Percentiles rank a stretch among this genome's conserved stretches.
Conservation (phyloP, 2,113 vertebrate genomes). For the Phaetusa simplex region DNA sequence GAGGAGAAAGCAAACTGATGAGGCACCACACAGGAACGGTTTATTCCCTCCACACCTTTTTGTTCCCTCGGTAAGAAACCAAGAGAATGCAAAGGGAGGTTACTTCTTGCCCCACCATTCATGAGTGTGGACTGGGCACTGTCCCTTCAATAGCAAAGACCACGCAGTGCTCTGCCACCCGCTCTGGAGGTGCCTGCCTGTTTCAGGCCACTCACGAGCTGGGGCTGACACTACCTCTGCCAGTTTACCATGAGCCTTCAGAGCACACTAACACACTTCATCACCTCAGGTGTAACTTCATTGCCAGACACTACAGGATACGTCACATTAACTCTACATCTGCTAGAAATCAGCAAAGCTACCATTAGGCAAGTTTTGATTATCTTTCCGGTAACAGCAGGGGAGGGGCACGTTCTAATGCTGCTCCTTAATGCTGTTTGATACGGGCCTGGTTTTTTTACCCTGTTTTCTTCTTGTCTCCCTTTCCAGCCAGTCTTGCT, state of each 20-base stretch:
- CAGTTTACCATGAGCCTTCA: background rate
- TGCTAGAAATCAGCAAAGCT: background rate
- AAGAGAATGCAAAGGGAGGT: background rate
- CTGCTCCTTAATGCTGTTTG: background rate
- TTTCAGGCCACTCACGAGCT: background rate
- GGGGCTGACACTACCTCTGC: background rate
- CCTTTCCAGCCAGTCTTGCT: background rate
- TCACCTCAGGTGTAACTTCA: background rate
- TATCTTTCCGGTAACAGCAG: background rate
- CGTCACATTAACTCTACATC: background rate
- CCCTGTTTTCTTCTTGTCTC: background rate
- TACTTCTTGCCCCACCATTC: background rate
- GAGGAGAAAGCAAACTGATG: background rate
- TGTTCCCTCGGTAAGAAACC: background rate
- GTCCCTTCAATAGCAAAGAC: background rate
- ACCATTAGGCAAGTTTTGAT: background rate
- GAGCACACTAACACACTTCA: background rate
- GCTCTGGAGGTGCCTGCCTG: background rate
- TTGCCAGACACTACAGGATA: background rate
- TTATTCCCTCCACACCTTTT: background rate
- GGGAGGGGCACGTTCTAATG: background rate
- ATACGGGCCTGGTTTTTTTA: rapidly evolving
- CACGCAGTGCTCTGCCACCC: rapidly evolving
- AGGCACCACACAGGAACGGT: background rate
- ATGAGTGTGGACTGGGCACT: rapidly evolving